Evolutionary conservation across 2,797 vertebrate genomes (phyloP), one percentile per base, ranked within the genome.

Genomic region (Atherinosoma microstoma): DNA sequence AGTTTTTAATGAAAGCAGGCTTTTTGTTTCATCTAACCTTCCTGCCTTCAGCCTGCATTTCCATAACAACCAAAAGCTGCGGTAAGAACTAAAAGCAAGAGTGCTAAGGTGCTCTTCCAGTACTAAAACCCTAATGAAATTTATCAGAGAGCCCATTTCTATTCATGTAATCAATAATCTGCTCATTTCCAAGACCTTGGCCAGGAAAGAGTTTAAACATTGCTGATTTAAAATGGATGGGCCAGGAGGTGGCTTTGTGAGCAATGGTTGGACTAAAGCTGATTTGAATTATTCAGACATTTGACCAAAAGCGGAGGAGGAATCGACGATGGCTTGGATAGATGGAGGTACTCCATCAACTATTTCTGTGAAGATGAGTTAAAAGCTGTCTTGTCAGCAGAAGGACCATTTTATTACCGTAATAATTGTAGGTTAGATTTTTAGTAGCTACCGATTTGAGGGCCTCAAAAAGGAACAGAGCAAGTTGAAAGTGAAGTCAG

Each of bases 81-180:
- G 2, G 18, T 10, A 15, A 6, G 18, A 56, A 42, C 3, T 56
- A 56, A 56, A 66, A 40, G 24, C 51, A 66, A n/a, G 45, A 49
- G 2, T 49, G 45, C 45, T 47, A 18, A 18, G 6, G 42, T 16
- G 16, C 42, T 8, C 42, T n/a, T 3, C 5, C 57, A 35, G 6
- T 3, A 4, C 15, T 70, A 32, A 61, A 61, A 61, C 29, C n/a
- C 36, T n/a, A 29, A 64, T 51, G 45, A 73, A 45, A 65, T 58
- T 49, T 42, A 49, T 57, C 24, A 40, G 27, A 53, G 56, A 66
- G 58, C 22, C 34, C 12, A 29, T 58, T 38, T 54, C 20, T 32
- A 34, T 45, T 74, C 58, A 35, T 67, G 35, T 45, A 62, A 47
- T 61, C 58, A 62, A 45, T 67, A 60, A 56, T 56, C 32, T 56